Percentiles rank a stretch among this genome's conserved stretches.
These are phyloP conservation scores for Penaeus japonicus DNA, from an alignment of 1,140 invertebrate genomes.

Conservation along the genomic window DNA sequence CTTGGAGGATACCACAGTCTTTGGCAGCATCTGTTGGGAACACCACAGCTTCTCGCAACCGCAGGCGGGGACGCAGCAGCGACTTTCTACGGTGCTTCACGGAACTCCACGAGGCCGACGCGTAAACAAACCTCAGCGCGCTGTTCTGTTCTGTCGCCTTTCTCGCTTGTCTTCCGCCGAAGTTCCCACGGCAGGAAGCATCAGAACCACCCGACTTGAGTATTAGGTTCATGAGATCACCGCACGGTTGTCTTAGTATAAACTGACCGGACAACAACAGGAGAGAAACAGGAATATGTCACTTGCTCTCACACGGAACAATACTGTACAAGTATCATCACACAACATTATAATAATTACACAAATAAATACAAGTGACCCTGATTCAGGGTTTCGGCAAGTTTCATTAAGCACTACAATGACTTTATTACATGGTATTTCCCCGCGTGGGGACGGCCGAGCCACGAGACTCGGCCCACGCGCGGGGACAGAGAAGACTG, in stretches of 20 bases:
- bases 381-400: constrained; percentile 50
- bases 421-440: constrained; percentile 33
- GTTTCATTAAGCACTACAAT: constrained; percentile 29
- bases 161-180: neutral
- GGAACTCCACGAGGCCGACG: no score
- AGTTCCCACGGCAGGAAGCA: neutral
- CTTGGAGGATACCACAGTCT: no score
- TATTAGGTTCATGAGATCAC: constrained; percentile 52
- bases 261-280: constrained; percentile 34
- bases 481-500: neutral
- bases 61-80: no score
- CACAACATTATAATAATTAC: constrained; percentile 46
- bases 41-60: no score
- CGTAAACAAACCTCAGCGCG: no score
- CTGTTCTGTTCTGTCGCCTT: neutral
- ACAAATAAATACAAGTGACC: constrained; percentile 53
- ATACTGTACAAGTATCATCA: constrained; percentile 50
- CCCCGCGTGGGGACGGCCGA: neutral
- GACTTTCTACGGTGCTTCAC: no score
- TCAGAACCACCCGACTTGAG: neutral
- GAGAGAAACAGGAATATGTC: constrained; percentile 30
- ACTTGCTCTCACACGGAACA: constrained; percentile 36
- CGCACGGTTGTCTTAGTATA: constrained; percentile 33
- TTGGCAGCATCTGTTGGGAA: no score
- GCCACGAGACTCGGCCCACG: neutral